These are phyloP conservation scores for Hirudo medicinalis DNA, from an alignment of 1,140 invertebrate genomes.

Conservation along the genomic window DNA sequence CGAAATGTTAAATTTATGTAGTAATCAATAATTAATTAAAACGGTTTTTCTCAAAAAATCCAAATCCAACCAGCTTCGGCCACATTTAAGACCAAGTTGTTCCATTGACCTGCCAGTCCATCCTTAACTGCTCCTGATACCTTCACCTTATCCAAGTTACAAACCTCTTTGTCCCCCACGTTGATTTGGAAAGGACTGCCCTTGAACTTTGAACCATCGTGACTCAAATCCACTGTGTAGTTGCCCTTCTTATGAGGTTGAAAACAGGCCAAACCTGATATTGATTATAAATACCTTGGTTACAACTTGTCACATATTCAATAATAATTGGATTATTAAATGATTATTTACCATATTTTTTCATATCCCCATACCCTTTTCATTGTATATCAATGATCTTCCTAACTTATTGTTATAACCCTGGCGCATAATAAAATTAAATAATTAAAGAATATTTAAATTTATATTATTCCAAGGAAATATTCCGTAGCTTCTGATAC, in stretches of 20 bases:
- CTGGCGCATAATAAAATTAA: no score
- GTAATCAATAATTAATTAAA: no score
- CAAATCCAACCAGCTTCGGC: conserved; percentile 64
- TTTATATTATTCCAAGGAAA: no score
- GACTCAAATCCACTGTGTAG: conserved; percentile 78
- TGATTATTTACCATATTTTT: not conserved
- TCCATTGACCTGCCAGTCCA: conserved; percentile 74
- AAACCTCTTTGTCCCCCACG: conserved; percentile 70
- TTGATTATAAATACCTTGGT: not conserved
- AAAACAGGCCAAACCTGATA: conserved; percentile 74
- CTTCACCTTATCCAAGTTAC: conserved; percentile 82
- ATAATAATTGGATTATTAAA: not conserved
- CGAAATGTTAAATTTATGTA: no score
- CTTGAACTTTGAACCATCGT: conserved; percentile 78
- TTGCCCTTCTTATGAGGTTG: conserved; percentile 81
- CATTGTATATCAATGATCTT: no score
- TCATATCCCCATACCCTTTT: no score
- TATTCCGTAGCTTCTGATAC: no score
- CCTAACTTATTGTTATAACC: no score
- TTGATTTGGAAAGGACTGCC: conserved; percentile 91
- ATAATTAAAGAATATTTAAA: no score
- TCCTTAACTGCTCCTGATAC: conserved; percentile 65
- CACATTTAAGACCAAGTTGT: conserved; percentile 82
- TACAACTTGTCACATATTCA: not conserved
- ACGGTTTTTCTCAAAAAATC: not conserved